Evolutionary conservation across 2,113 vertebrate species (phyloP).

Genomic region (Sebastes fasciatus): DNA sequence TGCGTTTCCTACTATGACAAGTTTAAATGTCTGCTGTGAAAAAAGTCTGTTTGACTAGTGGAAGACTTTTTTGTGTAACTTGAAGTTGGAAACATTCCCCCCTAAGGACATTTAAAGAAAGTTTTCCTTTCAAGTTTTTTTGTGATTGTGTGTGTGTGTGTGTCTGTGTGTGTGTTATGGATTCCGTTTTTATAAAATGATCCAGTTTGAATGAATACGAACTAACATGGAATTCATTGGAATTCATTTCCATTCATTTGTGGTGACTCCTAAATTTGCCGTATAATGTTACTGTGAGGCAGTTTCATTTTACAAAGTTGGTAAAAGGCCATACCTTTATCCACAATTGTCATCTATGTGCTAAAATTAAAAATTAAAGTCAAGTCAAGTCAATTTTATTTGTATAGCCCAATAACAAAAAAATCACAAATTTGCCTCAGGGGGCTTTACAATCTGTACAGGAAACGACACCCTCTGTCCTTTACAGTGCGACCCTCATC

Average conservation of each 20-base stretch:
- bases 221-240: not conserved
- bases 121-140: not conserved
- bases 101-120: not conserved
- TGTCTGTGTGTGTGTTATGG: not conserved
- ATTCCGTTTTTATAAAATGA: not conserved
- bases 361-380: not conserved
- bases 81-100: not conserved
- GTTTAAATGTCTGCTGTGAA: not conserved
- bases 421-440: no score
- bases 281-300: not conserved
- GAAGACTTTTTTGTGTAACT: not conserved
- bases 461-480: no score
- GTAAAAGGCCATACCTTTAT: not conserved
- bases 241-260: not conserved
- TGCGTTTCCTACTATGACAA: not conserved
- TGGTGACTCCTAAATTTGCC: not conserved
- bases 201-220: not conserved
- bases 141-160: not conserved
- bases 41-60: not conserved
- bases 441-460: no score
- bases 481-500: no score
- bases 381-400: no score
- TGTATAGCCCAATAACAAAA: no score
- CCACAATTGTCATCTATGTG: not conserved
- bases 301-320: not conserved